These are phyloP conservation scores for Lepus europaeus DNA, from an alignment of 2,113 vertebrate species.

Conservation along the genomic window DNA sequence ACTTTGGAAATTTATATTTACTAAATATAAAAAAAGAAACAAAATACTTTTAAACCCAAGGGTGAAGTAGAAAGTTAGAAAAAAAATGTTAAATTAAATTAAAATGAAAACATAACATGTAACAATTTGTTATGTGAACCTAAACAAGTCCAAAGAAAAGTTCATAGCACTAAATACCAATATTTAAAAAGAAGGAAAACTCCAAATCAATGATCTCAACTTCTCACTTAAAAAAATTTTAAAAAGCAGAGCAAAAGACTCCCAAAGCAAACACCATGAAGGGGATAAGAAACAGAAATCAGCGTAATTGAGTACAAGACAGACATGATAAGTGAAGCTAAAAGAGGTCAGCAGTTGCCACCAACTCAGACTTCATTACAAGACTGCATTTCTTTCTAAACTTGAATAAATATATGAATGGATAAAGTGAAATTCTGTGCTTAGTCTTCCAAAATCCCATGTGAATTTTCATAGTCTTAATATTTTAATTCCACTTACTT, in stretches of 20 bases:
- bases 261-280: neutral
- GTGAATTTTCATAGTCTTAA: neutral
- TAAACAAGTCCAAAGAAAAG: neutral
- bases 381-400: neutral
- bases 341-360: neutral
- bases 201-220: neutral
- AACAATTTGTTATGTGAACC: neutral
- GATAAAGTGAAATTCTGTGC: neutral
- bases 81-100: neutral
- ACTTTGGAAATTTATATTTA: too few species aligned
- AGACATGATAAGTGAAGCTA: neutral
- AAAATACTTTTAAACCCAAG: neutral
- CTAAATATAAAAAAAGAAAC: neutral
- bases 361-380: conserved; percentile 32
- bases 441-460: neutral
- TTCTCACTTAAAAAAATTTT: neutral
- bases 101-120: neutral
- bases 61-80: neutral
- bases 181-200: conserved; percentile 5
- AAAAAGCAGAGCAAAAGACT: neutral
- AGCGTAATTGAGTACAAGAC: neutral
- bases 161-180: neutral
- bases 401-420: neutral
- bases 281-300: neutral
- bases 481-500: neutral